Conservation (phyloP, 2,888 invertebrate genomes). For the Amiota communis region DNA sequence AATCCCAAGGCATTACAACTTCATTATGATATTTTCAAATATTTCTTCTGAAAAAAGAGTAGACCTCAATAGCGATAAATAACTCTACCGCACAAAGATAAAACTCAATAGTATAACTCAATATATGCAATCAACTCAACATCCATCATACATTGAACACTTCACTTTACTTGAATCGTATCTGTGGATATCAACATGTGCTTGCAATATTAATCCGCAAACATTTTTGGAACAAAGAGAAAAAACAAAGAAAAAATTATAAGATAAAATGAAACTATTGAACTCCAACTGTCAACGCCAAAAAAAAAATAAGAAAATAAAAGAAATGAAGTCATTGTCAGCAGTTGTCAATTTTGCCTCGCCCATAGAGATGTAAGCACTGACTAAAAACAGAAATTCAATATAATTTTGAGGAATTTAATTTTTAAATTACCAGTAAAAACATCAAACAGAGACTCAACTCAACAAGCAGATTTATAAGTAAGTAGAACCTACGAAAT, state of each 20-base stretch:
- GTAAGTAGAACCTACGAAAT: constrained; percentile 17
- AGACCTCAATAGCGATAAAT: too few relatives aligned
- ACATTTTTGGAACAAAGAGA: not conserved
- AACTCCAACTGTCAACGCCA: constrained; percentile 36
- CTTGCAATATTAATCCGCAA: not conserved
- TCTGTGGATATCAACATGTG: too few relatives aligned
- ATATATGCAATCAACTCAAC: too few relatives aligned
- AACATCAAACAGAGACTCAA: constrained; percentile 52
- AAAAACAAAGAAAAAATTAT: not conserved
- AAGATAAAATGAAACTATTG: not conserved
- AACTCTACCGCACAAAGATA: too few relatives aligned
- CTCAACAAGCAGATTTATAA: not conserved
- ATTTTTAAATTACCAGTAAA: constrained; percentile 62
- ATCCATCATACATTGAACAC: too few relatives aligned
- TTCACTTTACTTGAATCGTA: too few relatives aligned
- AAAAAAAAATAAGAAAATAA: constrained; percentile 19
- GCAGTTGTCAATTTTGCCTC: constrained; percentile 61
- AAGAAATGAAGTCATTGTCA: constrained; percentile 64
- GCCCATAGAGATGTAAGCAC: constrained; percentile 38
- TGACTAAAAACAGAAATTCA: constrained; percentile 36
- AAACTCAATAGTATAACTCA: too few relatives aligned
- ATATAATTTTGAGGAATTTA: constrained; percentile 48
- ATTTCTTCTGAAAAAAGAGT: too few relatives aligned
- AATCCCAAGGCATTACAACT: too few relatives aligned
- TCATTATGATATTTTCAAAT: too few relatives aligned